Base-by-base conservation (phyloP, 2,797 vertebrate species). In the Hoplostethus atlanticus region DNA sequence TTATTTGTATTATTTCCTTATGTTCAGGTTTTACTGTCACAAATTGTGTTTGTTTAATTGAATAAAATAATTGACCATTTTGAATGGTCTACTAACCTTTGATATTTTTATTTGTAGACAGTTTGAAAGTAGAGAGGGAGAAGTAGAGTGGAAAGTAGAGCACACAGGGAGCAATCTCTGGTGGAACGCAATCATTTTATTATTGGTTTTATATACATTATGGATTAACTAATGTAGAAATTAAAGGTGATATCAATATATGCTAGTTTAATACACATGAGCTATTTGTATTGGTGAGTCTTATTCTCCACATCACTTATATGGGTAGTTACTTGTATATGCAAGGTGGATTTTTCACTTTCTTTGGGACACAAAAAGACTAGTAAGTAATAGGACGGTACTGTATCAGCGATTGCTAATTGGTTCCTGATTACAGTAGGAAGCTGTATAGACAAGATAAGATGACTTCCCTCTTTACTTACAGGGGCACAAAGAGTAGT, bases 371-470 rank as follows among this genome's bases (percentile, higher is more conserved):
- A 16, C 28, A 56, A 9, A 36, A 34, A 16, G 6, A 12, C 10
- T 12, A 31, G 11, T 54, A 71, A 46, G 44, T 9, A 71, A 70
- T 68, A 74, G 44, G 21, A 1, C 50, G 42, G 63, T 25, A 31
- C 25, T 3, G 2, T 50, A 57, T 73, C 50, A 70, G 61, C 1
- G 16, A 47, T 16, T n/a, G 16, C 25, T 15, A 52, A 73, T 47
- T 63, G 42, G 50, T 69, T 76, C 67, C 11, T 83, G 71, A 76
- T 79, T 77, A 79, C 9, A 70, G 48, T 31, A 7, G 11, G 9
- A 3, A 66, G 64, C 28, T 21, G 28, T 66, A 28, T 16, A 46
- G 13, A 13, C 44, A 46, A 46, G 10, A 15, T 54, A 50, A 64
- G 16, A 68, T 48, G 38, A 60, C 47, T 61, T 56, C n/a, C 52